Percentiles rank a stretch among this genome's conserved stretches.
These are phyloP conservation scores for Oenanthe melanoleuca DNA, from an alignment of 2,113 vertebrate species.

Conservation along the genomic window DNA sequence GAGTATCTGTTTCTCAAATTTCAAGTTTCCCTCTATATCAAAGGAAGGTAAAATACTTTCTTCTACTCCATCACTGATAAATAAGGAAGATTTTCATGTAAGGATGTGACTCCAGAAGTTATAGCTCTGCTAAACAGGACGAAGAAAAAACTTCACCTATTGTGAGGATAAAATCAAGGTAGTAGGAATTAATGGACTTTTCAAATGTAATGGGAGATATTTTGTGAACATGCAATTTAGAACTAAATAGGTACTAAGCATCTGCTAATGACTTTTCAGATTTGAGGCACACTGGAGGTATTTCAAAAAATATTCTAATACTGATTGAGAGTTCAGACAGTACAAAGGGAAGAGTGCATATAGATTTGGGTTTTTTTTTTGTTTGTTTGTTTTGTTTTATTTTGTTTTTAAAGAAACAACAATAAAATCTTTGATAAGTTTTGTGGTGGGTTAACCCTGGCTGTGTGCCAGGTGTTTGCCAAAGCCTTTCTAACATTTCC, in stretches of 20 bases:
- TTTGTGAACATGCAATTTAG: slow-evolving; percentile 5
- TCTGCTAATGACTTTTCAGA: slow-evolving; percentile 20
- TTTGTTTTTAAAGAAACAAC: not conserved
- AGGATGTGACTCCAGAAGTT: not conserved
- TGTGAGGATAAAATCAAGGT: not conserved
- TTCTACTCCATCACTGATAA: fast-evolving
- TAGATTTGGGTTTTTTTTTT: not conserved
- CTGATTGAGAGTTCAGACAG: not conserved
- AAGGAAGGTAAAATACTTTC: not conserved
- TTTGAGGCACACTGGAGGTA: not conserved
- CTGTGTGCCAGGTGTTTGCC: not conserved
- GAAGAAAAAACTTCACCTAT: not conserved
- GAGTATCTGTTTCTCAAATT: not conserved
- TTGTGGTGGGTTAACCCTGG: not conserved
- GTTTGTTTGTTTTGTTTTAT: not conserved
- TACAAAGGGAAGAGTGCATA: not conserved
- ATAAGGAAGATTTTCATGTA: not conserved
- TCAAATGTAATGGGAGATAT: not conserved
- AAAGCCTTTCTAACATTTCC: not conserved
- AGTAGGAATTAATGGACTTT: not conserved
- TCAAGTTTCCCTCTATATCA: not conserved
- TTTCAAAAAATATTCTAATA: slow-evolving; percentile 18
- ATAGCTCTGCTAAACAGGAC: not conserved
- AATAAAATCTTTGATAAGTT: not conserved
- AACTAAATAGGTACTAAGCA: not conserved